These are phyloP conservation scores for Vombatus ursinus DNA, from an alignment of 2,113 vertebrate genomes.

Conservation along the genomic window DNA sequence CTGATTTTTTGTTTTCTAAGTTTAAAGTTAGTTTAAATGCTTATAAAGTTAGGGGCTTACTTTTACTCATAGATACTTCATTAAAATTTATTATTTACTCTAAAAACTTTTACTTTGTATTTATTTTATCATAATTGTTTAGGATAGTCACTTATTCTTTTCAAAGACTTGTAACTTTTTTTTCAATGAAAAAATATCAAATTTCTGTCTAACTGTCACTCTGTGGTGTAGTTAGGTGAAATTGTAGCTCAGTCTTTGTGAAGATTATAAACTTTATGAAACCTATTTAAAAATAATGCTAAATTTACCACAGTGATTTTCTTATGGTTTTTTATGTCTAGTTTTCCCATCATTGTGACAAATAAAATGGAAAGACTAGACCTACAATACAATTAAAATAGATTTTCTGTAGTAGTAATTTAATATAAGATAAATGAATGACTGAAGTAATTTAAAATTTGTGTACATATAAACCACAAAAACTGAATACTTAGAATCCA, in stretches of 20 bases:
- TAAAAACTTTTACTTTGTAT: not conserved
- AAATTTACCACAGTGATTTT: not conserved
- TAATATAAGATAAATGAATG: slow-evolving; percentile 28
- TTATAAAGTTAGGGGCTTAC: not conserved
- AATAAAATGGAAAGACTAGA: slow-evolving; percentile 10
- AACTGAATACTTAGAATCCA: slow-evolving; percentile 31
- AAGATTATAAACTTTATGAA: slow-evolving; percentile 28
- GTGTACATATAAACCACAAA: slow-evolving; percentile 41
- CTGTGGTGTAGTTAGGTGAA: not conserved
- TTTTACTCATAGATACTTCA: not conserved
- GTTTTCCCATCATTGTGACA: slow-evolving; percentile 36
- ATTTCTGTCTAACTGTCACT: not conserved
- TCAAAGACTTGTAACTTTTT: not conserved
- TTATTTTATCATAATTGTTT: not conserved
- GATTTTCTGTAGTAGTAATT: slow-evolving; percentile 42
- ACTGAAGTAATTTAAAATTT: slow-evolving; percentile 48
- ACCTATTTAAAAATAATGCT: slow-evolving; percentile 44
- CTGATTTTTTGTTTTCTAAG: slow-evolving; percentile 23
- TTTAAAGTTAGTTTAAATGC: slow-evolving; percentile 31
- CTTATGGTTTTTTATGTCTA: slow-evolving; percentile 39
- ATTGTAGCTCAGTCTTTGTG: slow-evolving; percentile 6
- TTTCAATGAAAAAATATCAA: not conserved
- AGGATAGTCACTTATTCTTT: not conserved
- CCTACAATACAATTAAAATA: slow-evolving; percentile 42
- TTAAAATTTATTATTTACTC: not conserved